Percentiles rank a stretch among this genome's conserved stretches.
Conservation (phyloP, 2,113 vertebrate species). For the Bufo bufo region DNA sequence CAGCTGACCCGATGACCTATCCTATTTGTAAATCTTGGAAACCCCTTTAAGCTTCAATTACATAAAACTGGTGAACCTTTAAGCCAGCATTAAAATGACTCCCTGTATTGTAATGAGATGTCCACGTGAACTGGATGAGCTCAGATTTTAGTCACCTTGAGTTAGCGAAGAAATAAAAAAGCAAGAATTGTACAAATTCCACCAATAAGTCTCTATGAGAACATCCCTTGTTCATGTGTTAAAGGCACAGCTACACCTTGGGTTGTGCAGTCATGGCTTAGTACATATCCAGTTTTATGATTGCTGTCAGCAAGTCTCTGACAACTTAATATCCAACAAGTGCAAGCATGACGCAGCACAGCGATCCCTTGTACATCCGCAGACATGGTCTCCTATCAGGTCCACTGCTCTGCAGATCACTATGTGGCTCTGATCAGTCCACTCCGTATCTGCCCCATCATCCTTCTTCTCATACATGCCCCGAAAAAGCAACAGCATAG, state of each 20-base stretch:
- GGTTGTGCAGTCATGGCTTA: not conserved
- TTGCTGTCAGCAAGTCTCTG: not conserved
- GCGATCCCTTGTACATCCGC: not conserved
- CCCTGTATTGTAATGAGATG: not conserved
- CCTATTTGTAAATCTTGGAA: no score
- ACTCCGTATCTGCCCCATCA: not conserved
- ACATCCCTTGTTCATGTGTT: not conserved
- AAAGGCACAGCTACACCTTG: not conserved
- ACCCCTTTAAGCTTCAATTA: not conserved
- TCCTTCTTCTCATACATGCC: not conserved
- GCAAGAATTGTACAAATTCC: not conserved
- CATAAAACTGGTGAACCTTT: not conserved
- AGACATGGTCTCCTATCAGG: not conserved
- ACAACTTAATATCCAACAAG: not conserved
- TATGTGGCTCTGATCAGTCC: not conserved
- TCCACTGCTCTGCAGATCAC: not conserved
- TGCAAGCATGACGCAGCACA: not conserved
- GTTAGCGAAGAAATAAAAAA: not conserved
- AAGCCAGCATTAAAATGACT: not conserved
- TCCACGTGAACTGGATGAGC: not conserved
- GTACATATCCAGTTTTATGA: not conserved
- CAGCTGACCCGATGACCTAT: no score
- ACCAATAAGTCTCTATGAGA: not conserved
- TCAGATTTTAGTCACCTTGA: no score
- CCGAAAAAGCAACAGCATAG: slow-evolving; percentile 51